Percentiles rank a stretch among this genome's conserved stretches.
These are phyloP conservation scores for Drosophila oshimai DNA, from an alignment of 1,140 invertebrate species.

Conservation along the genomic window DNA sequence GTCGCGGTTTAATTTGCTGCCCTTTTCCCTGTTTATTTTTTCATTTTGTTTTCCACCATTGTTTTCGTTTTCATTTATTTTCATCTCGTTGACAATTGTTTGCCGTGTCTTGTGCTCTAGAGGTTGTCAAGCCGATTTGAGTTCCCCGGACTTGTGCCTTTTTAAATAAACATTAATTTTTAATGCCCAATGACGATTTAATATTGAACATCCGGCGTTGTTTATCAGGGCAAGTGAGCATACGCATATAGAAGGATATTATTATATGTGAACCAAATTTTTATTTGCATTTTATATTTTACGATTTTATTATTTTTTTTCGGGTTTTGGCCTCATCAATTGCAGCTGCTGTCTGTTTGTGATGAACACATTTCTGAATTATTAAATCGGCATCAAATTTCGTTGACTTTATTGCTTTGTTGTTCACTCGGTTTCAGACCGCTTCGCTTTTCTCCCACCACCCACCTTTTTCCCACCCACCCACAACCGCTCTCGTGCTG, in stretches of 20 bases:
- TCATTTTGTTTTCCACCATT: slow-evolving; percentile 15
- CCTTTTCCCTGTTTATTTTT: slow-evolving; percentile 18
- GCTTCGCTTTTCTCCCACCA: background rate
- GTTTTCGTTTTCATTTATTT: slow-evolving; percentile 38
- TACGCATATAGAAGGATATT: slow-evolving; percentile 3
- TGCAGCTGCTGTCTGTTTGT: slow-evolving; percentile 63
- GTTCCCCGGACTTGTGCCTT: slow-evolving; percentile 38
- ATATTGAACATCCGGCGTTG: slow-evolving; percentile 52
- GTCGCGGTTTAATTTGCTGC: slow-evolving; percentile 23
- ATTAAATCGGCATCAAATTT: slow-evolving; percentile 60
- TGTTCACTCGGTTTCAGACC: slow-evolving; percentile 12
- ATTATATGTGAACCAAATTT: slow-evolving; percentile 30
- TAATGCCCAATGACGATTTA: slow-evolving; percentile 53
- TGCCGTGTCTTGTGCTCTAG: background rate
- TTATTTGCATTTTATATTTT: slow-evolving; percentile 32
- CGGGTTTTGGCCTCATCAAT: slow-evolving; percentile 51
- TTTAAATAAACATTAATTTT: slow-evolving; percentile 72
- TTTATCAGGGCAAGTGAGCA: slow-evolving; percentile 19
- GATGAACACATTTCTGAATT: slow-evolving; percentile 62
- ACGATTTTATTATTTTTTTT: slow-evolving; percentile 31
- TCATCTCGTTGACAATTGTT: slow-evolving; percentile 46
- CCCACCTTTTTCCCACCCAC: background rate
- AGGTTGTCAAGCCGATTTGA: slow-evolving; percentile 50
- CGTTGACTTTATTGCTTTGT: slow-evolving; percentile 48
- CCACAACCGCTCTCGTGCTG: background rate